These are phyloP conservation scores for Pinctada fucata DNA, from an alignment of 2,888 invertebrate genomes.

Conservation along the genomic window DNA sequence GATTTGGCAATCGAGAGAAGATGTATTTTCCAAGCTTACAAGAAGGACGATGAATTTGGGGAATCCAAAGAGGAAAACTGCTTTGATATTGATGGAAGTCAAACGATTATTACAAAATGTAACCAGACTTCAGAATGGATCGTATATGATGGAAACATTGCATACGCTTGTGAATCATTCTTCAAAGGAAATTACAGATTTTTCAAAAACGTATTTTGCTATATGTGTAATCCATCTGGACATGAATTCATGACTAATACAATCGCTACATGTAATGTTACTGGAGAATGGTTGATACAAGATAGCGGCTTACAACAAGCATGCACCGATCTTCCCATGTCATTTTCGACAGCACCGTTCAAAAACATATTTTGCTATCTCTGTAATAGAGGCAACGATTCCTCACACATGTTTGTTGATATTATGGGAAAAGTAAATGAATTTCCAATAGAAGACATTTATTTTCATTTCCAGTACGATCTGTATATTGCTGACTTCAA, in stretches of 20 bases:
- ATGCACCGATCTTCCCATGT: conserved; percentile 1
- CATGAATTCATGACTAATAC: background rate
- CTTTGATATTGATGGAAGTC: background rate
- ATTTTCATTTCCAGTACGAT: background rate
- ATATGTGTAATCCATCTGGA: background rate
- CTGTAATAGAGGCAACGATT: conserved; percentile 32
- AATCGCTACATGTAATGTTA: conserved; percentile 21
- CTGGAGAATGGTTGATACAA: conserved; percentile 13
- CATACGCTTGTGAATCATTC: background rate
- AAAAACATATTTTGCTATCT: conserved; percentile 45
- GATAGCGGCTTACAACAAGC: background rate
- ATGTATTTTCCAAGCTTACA: background rate
- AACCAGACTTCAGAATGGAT: background rate
- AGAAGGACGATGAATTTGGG: background rate
- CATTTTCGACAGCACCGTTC: conserved; percentile 8
- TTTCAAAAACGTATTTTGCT: background rate
- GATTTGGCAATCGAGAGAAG: background rate
- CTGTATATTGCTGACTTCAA: background rate
- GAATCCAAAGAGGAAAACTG: too few species aligned
- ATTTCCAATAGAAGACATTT: background rate
- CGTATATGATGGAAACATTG: background rate
- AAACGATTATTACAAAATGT: background rate
- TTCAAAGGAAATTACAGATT: background rate
- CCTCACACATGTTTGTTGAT: background rate
- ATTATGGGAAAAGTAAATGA: background rate